These are phyloP conservation scores for Apantesis nais DNA, from an alignment of 2,888 invertebrate genomes.

Conservation along the genomic window DNA sequence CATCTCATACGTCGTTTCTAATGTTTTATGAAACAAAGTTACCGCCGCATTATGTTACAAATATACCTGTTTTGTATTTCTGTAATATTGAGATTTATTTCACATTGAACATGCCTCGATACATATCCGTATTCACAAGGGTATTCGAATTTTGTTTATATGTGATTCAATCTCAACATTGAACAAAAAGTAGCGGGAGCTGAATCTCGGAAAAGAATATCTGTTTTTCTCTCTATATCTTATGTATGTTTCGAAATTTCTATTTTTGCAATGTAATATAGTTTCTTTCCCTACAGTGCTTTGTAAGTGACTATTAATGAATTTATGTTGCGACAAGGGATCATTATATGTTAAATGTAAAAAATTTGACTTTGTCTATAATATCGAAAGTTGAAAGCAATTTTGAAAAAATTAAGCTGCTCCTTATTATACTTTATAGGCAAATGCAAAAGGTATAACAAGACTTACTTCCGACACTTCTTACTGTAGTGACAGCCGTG, in stretches of 20 bases:
- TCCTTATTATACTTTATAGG: too few species aligned
- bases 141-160: neutral
- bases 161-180: neutral
- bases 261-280: neutral
- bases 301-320: neutral
- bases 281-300: neutral
- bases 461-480: too few species aligned
- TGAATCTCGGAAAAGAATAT: neutral
- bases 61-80: neutral
- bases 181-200: neutral
- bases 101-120: neutral
- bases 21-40: neutral
- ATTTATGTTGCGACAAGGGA: neutral
- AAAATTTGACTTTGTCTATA: too few species aligned
- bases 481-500: too few species aligned
- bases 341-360: neutral
- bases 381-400: too few species aligned
- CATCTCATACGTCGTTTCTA: neutral
- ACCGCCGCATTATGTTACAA: neutral
- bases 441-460: too few species aligned
- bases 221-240: neutral
- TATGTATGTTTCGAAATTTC: neutral
- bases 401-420: too few species aligned
- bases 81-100: neutral
- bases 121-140: neutral